A percentile compares a stretch with the other conserved stretches of the same genome.
Evolutionary conservation across 2,797 vertebrate genomes (phyloP).

Genomic region (Phrynocephalus forsythii): DNA sequence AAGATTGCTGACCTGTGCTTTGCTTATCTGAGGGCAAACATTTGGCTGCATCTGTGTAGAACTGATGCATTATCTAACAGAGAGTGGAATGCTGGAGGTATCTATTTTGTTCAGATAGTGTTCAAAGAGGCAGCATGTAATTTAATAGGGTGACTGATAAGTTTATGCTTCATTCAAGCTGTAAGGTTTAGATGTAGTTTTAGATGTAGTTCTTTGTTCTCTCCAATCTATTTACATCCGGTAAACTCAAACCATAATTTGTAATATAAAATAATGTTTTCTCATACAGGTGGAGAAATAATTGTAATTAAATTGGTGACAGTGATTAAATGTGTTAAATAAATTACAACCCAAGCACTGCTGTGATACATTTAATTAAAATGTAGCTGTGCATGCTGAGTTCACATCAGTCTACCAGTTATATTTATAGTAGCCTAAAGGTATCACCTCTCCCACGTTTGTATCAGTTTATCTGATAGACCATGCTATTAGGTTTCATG

Average conservation of each 20-base stretch:
- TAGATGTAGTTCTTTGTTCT: not conserved
- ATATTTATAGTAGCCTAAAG: too few relatives aligned
- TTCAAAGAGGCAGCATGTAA: not conserved
- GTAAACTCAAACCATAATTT: not conserved
- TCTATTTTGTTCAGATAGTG: slow-evolving; percentile 24
- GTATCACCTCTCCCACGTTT: too few relatives aligned
- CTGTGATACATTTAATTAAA: not conserved
- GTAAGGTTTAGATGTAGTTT: slow-evolving; percentile 17
- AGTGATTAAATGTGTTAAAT: not conserved
- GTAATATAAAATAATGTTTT: not conserved
- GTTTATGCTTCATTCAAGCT: not conserved
- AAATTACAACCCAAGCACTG: not conserved
- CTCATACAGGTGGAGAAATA: not conserved
- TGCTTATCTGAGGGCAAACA: slow-evolving; percentile 22
- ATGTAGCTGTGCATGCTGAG: slow-evolving; percentile 3
- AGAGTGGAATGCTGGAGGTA: not conserved
- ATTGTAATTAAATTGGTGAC: not conserved
- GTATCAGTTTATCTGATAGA: not conserved
- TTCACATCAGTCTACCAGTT: slow-evolving; percentile 7
- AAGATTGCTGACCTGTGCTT: slow-evolving; percentile 28
- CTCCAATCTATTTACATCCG: not conserved
- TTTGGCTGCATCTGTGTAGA: slow-evolving; percentile 25
- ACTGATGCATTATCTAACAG: slow-evolving; percentile 12
- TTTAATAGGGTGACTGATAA: not conserved
- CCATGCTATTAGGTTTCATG: slow-evolving; percentile 39